Evolutionary conservation across 2,113 vertebrate genomes (phyloP).

Genomic region (Myotis brandtii): DNA sequence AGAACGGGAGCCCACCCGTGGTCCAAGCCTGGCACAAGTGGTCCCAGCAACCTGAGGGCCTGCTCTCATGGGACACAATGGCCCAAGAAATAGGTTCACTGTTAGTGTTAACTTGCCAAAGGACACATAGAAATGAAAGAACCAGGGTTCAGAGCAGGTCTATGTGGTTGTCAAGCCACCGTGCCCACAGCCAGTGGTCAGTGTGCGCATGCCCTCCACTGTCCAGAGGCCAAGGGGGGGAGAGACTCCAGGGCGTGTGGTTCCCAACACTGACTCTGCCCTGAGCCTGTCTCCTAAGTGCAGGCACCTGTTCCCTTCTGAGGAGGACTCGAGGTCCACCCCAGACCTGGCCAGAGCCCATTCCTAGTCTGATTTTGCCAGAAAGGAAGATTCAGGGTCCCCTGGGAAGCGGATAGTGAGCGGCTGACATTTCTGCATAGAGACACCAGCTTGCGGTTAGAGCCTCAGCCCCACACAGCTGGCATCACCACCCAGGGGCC

Average conservation of each 20-base stretch:
- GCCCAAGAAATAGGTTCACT: no score
- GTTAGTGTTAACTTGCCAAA: no score
- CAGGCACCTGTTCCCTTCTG: not conserved
- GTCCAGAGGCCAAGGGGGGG: not conserved
- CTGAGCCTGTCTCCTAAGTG: not conserved
- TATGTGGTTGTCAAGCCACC: no score
- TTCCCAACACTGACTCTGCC: not conserved
- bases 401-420: not conserved
- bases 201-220: rapidly evolving
- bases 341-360: not conserved
- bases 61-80: not conserved
- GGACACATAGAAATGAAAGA: not conserved
- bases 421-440: not conserved
- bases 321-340: not conserved
- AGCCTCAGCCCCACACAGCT: not conserved
- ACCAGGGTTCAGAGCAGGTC: not conserved
- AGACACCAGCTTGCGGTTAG: not conserved
- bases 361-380: not conserved
- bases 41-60: not conserved
- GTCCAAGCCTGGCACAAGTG: rapidly evolving
- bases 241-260: not conserved
- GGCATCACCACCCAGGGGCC: not conserved
- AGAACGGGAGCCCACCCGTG: not conserved
- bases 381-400: not conserved
- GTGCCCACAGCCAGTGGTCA: not conserved